Base-by-base conservation (phyloP, 1,140 invertebrate genomes). In the Trissolcus basalis region DNA sequence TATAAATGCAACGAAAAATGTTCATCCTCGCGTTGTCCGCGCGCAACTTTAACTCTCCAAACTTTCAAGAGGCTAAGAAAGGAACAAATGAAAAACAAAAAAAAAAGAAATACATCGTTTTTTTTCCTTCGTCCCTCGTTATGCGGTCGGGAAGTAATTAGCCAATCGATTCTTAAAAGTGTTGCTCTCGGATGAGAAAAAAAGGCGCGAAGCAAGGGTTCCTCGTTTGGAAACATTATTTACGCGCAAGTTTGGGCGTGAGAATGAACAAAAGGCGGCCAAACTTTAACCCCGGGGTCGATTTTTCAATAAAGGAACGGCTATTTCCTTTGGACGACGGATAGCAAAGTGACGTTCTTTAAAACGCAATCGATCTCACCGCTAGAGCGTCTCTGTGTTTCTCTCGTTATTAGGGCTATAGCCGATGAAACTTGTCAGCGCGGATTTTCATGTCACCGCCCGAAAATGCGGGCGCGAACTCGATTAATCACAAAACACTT, bases 261-360 rank as follows among this genome's bases (percentile, higher is more conserved):
- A 67, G 70, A 73, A 67, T 60, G 61, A 55, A 73, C 61, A 73
- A 73, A 61, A 54, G 55, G 70, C 70, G 70, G 60, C 35, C 47
- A 73, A 67, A 73, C 61, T 73, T 73, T 73, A 55, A 60, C 60
- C 48, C 49, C 54, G 55, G 70, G 48, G 61, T 73, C 70, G 70
- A 73, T 73, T 73, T 67, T 67, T 73, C 70, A 73, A 73, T 73
- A 73, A 73, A 59, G 48, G 6, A 36, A 7, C 16, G 41, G 32
- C 60, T 45, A 59, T 54, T 65, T 59, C 61, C 60, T 60, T 65
- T 45, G 56, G 55, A 60, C 49, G 55, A 55, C 49, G 11, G 70
- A 67, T 60, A 67, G 49, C 12, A 49, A 67, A 73, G 70, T 60
- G 33, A 36, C 48, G 39, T 65, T 56, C 70, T 60, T 67, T 55